Evolutionary conservation across 1,140 invertebrate genomes (phyloP), one percentile per base, ranked within the genome.

Genomic region (Lepidurus packardi): DNA sequence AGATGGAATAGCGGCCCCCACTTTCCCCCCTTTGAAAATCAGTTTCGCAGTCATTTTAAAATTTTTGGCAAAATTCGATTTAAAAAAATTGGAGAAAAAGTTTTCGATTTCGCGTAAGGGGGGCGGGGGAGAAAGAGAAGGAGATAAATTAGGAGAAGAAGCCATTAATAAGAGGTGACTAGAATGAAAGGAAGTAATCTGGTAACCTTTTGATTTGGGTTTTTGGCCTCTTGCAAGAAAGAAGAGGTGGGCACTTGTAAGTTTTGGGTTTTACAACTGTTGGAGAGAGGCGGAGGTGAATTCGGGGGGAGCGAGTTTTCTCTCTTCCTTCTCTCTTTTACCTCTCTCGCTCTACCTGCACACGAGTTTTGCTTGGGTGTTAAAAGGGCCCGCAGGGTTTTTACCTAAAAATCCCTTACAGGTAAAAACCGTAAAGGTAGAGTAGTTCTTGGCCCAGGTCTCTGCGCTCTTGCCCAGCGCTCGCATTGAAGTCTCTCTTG

Each of bases 81-180:
- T 65, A 16, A 7, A 16, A 65, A 9, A 11, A 65, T n/a, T 65
- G 13, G 13, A 65, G 13, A 16, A 16, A 21, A 65, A 34, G 25
- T 34, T 34, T 34, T 34, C 34, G 34, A 34, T 34, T 34, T 34
- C 34, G 34, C 34, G 34, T 13, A 65, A 21, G 13, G 21, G 53
- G 53, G 13, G 21, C n/a, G 53, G 7, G n/a, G 53, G 21, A 8
- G 53, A 65, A 7, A n/a, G n/a, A 65, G 11, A 13, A n/a, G 16
- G 53, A 65, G 53, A 65, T 65, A 65, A 65, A 65, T 65, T 65
- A 65, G 16, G 21, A 65, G 53, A 65, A 65, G 53, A 13, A 65
- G 53, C 21, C 53, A 65, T 65, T 65, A 65, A 65, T 21, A 21
- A n/a, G 53, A 21, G 21, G 53, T n/a, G 6, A 65, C 16, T 13